Evolutionary conservation across 2,888 invertebrate genomes (phyloP).

Genomic region (Atethmia centrago): DNA sequence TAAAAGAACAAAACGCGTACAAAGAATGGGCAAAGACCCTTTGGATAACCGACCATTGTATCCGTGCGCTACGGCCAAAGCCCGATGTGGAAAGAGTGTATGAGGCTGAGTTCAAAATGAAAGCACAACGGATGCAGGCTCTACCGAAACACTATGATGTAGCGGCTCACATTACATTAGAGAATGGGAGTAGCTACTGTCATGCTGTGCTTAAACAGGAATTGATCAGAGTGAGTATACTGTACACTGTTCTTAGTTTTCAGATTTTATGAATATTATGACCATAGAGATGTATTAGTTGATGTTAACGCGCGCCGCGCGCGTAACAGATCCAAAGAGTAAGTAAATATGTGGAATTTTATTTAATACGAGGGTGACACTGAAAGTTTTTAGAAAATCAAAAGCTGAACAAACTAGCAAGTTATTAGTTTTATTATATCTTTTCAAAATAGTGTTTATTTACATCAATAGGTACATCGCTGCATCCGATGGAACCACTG

Average conservation of each 20-base stretch:
- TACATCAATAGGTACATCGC: too few species aligned
- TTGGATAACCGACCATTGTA: conserved; percentile 79
- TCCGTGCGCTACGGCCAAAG: conserved; percentile 80
- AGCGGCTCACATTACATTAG: conserved; percentile 82
- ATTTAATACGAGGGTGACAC: not conserved
- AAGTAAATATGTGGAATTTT: not conserved
- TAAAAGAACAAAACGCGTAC: conserved; percentile 81
- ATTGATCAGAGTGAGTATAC: conserved; percentile 77
- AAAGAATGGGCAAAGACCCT: conserved; percentile 81
- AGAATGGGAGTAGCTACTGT: conserved; percentile 62
- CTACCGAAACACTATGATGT: conserved; percentile 76
- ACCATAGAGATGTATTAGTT: not conserved
- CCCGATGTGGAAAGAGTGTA: conserved; percentile 79
- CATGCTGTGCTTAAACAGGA: conserved; percentile 71
- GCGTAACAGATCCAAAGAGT: not conserved
- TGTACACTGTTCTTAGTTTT: conserved; percentile 49
- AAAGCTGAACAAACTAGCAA: too few species aligned
- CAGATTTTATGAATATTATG: not conserved
- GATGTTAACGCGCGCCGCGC: not conserved
- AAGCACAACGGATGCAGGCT: conserved; percentile 69
- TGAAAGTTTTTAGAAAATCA: too few species aligned
- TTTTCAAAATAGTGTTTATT: too few species aligned
- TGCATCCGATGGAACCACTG: too few species aligned
- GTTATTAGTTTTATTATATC: too few species aligned
- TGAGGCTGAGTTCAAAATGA: conserved; percentile 79